Percentiles rank a stretch among this genome's conserved stretches.
These are phyloP conservation scores for Scaptomyza montana DNA, from an alignment of 1,140 invertebrate species.

Conservation along the genomic window DNA sequence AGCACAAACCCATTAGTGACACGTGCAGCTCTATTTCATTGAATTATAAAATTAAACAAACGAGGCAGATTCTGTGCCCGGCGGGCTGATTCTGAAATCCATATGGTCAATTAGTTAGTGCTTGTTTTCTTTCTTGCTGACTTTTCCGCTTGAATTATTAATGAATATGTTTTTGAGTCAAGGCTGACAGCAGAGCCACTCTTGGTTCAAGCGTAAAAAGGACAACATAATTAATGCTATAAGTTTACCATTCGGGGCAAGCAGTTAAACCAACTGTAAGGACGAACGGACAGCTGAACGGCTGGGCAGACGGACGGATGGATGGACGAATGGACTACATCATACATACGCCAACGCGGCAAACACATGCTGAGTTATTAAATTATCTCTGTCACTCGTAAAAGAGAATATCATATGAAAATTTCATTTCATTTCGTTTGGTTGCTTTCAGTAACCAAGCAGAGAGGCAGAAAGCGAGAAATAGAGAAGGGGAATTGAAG, in stretches of 20 bases:
- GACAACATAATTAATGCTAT: conserved; percentile 78
- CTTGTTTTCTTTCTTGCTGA: conserved; percentile 60
- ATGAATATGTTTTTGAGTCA: conserved; percentile 60
- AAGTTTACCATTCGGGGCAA: conserved; percentile 32
- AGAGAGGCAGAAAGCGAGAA: not conserved
- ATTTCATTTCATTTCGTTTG: conserved; percentile 81
- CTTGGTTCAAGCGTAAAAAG: conserved; percentile 67
- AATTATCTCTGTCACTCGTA: conserved; percentile 77
- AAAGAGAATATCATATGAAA: conserved; percentile 82
- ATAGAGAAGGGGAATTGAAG: conserved; percentile 44
- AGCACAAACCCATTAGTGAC: conserved; percentile 29
- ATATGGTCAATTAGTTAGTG: conserved; percentile 81
- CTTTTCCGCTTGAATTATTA: conserved; percentile 80
- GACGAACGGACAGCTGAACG: not conserved
- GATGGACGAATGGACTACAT: not conserved
- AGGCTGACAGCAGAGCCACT: conserved; percentile 5
- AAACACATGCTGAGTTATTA: conserved; percentile 76
- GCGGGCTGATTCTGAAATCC: conserved; percentile 55
- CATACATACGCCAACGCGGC: conserved; percentile 46
- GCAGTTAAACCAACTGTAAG: conserved; percentile 46
- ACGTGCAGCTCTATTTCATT: conserved; percentile 43
- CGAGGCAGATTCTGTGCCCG: conserved; percentile 16
- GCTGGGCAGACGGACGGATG: not conserved
- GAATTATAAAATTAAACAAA: conserved; percentile 62
- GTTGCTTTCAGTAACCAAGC: conserved; percentile 53